Base-by-base conservation (phyloP, 2,113 vertebrate species). In the Menura novaehollandiae region DNA sequence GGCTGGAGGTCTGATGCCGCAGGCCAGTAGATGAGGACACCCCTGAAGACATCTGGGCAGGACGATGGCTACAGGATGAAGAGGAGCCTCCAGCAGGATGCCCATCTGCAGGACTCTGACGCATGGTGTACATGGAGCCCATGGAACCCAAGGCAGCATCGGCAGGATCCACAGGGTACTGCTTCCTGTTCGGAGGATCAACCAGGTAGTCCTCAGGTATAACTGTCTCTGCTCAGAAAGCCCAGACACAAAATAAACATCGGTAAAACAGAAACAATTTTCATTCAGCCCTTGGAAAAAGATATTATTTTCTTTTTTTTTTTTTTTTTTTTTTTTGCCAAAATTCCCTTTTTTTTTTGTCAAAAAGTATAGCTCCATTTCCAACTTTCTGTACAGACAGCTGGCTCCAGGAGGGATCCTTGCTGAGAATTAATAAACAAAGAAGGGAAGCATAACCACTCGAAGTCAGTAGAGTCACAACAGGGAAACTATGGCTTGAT, bases 191-290 rank as follows among this genome's bases (percentile, higher is more conserved):
- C 1, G 91, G 87, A 6, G 98, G 94, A 28, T 98, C 98, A 28
- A 85, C 97, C 79, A 98, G 93, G 94, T 98, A 98, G 93, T 99
- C 98, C 86, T 98, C 99, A 12, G 98, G 97, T 96, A 98, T 84
- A 11, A 97, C 96, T 1, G 98, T 98, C 96, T 98, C 98, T 97
- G 98, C 97, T 98, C 89, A 78, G 81, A 62, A 96, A 89, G 39
- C 33, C 53, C 94, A 59, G 58, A 55, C 62, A 91, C 68, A 95
- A 88, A 95, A 81, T 22, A 89, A 53, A 91, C 39, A 44, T 93
- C 77, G 96, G 71, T 79, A 67, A 85, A 85, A 52, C 22, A 79
- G 39, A 72, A 59, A 4, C 4, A 21, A 24, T 63, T 77, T 44
- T 11, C 82, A 85, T 66, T 75, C 52, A 88, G 12, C 4, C 19